phyloP scores from a whole-genome alignment of 2,113 vertebrate species.

The Poicephalus meyeri region DNA sequence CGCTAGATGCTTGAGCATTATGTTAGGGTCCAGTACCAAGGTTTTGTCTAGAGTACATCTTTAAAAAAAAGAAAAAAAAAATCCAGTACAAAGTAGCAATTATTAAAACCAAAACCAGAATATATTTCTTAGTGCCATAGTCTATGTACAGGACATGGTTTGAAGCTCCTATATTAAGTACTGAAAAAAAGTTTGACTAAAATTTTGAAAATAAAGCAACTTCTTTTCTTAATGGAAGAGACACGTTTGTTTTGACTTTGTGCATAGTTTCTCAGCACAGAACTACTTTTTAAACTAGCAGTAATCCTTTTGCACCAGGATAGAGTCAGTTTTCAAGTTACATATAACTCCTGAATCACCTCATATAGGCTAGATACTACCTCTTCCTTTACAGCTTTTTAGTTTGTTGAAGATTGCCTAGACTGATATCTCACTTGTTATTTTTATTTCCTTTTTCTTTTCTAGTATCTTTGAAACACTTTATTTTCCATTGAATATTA shows the following conservation, averaged over 20 bases:
- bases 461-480: background rate
- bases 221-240: background rate
- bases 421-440: background rate
- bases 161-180: background rate
- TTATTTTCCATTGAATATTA: background rate
- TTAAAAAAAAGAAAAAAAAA: background rate
- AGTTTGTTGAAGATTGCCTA: background rate
- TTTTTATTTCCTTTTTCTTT: background rate
- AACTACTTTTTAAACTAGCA: background rate
- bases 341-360: background rate
- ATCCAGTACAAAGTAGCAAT: background rate
- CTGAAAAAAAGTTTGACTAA: background rate
- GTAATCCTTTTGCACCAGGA: background rate
- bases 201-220: background rate
- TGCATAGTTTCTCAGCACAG: background rate
- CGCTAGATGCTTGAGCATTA: background rate
- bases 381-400: background rate
- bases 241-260: background rate
- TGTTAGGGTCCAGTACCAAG: background rate
- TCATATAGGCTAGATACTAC: fast-evolving
- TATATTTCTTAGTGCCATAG: background rate
- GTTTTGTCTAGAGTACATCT: background rate
- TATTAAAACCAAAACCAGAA: background rate
- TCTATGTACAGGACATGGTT: background rate
- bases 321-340: background rate